A percentile compares a stretch with the other conserved stretches of the same genome.
These are phyloP conservation scores for Eulemur rufifrons DNA, from an alignment of 2,113 vertebrate genomes.

Conservation along the genomic window DNA sequence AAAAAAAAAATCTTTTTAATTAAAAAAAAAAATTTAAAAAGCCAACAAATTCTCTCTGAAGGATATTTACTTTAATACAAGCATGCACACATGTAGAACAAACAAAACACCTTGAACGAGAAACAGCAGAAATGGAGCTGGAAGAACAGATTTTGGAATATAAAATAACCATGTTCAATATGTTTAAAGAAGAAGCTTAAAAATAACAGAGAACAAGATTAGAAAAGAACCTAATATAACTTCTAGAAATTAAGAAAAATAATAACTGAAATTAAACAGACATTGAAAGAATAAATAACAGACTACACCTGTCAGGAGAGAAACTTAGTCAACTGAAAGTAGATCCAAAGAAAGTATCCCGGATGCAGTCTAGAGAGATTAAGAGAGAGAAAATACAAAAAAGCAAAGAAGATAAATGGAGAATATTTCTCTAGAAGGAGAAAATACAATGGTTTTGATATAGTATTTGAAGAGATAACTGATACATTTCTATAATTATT, in stretches of 20 bases:
- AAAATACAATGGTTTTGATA: background rate
- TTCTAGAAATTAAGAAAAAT: background rate
- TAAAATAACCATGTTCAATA: background rate
- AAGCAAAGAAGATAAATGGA: background rate
- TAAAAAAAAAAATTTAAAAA: background rate
- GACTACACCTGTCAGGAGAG: background rate
- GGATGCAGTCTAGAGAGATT: background rate
- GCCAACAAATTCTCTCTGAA: background rate
- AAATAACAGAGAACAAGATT: background rate
- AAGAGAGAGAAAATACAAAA: background rate
- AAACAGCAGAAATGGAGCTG: background rate
- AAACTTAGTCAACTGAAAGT: background rate
- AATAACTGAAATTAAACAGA: background rate
- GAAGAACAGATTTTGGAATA: background rate
- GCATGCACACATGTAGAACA: background rate
- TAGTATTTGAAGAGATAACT: background rate
- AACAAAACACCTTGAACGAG: background rate
- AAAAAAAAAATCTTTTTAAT: no score
- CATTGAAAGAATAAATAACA: background rate
- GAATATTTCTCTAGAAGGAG: background rate
- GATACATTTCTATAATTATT: background rate
- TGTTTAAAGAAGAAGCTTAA: conserved; percentile 5
- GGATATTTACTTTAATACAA: background rate
- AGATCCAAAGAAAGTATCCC: background rate
- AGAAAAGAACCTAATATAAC: background rate